These are phyloP conservation scores for Nothocercus julius DNA, from an alignment of 2,113 vertebrate species.

Conservation along the genomic window DNA sequence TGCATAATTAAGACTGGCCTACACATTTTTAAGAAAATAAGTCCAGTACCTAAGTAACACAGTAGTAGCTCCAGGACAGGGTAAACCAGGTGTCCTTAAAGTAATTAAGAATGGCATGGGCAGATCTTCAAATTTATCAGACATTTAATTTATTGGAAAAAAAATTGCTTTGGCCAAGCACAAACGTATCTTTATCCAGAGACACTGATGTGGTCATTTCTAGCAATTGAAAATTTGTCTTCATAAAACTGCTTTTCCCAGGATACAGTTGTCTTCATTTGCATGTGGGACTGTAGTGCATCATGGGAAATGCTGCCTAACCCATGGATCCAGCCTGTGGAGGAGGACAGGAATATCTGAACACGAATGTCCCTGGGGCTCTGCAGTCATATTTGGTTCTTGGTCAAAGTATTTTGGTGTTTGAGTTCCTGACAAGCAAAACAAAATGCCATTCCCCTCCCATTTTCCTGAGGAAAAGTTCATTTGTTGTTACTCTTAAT, in stretches of 20 bases:
- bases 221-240: background rate
- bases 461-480: background rate
- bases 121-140: background rate
- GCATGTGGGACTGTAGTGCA: rapidly evolving
- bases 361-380: background rate
- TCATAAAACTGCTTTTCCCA: background rate
- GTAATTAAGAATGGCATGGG: background rate
- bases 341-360: background rate
- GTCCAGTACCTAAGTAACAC: rapidly evolving
- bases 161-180: background rate
- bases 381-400: background rate
- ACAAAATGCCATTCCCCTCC: background rate
- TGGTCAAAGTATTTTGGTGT: background rate
- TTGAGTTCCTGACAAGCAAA: background rate
- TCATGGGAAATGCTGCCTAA: background rate
- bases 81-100: background rate
- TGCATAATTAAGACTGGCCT: rapidly evolving
- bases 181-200: background rate
- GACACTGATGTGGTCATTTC: background rate
- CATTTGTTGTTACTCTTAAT: background rate
- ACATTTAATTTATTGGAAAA: background rate
- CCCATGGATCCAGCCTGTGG: background rate
- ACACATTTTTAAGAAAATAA: rapidly evolving
- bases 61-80: background rate
- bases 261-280: background rate